Conservation (phyloP, 2,888 invertebrate genomes). For the Bunonema sp. region DNA sequence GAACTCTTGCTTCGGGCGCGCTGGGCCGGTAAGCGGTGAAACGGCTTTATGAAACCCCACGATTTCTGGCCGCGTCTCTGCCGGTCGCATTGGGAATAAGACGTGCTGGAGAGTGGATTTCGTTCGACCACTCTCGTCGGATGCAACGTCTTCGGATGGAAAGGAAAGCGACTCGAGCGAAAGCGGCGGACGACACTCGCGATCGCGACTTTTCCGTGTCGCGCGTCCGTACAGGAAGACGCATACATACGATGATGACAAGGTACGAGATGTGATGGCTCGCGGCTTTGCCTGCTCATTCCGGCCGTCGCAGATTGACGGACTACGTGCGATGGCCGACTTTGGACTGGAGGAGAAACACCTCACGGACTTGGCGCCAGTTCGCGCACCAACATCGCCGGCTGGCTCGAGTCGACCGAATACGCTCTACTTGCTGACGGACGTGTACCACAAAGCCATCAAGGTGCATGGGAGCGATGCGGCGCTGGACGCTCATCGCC, state of each 20-base stretch:
- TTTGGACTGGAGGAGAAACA: slow-evolving; percentile 21
- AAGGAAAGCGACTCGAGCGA: no score
- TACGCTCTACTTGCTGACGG: slow-evolving; percentile 17
- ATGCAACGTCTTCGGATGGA: no score
- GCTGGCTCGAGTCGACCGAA: slow-evolving; percentile 1
- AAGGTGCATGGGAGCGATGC: slow-evolving; percentile 22
- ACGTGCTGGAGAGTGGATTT: no score
- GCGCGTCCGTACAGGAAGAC: slow-evolving; percentile 3
- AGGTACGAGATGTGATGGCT: slow-evolving; percentile 1
- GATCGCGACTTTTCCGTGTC: slow-evolving; percentile 5
- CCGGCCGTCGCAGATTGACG: background rate
- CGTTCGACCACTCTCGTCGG: no score
- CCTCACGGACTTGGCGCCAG: slow-evolving; percentile 14
- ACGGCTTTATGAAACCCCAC: no score
- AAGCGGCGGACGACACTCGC: no score
- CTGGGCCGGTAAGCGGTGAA: no score
- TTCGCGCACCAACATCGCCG: background rate
- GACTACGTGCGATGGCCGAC: slow-evolving; percentile 22
- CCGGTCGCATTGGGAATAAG: no score
- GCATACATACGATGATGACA: slow-evolving; percentile 19
- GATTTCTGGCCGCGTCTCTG: no score
- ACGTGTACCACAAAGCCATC: slow-evolving; percentile 19
- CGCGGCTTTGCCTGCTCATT: background rate
- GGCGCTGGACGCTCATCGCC: slow-evolving; percentile 18
- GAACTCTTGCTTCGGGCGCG: no score